Percentiles rank a stretch among this genome's conserved stretches.
Evolutionary conservation across 2,113 vertebrate genomes (phyloP).

Genomic region (Balaenoptera acutorostrata): DNA sequence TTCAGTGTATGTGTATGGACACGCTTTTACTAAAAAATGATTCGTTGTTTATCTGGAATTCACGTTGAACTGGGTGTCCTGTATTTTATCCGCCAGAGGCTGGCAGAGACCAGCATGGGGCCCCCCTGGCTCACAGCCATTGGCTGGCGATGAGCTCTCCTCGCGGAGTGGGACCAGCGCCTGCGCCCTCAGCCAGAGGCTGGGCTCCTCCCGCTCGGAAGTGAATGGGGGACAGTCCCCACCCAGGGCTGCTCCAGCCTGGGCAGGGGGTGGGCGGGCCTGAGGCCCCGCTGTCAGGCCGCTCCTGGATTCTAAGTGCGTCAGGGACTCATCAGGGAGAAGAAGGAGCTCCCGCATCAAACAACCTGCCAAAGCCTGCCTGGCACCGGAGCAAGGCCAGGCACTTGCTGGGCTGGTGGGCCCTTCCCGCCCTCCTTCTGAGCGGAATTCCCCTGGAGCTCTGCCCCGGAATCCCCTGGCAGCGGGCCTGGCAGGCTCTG

Average conservation of each 20-base stretch:
- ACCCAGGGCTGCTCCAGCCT: neutral
- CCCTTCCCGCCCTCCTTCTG: too few relatives aligned
- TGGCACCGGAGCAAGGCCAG: neutral
- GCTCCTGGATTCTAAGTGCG: neutral
- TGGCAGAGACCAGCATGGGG: rapidly evolving
- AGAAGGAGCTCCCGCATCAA: neutral
- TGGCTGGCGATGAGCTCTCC: neutral
- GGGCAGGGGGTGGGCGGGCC: neutral
- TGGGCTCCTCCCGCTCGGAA: neutral
- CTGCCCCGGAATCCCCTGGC: neutral
- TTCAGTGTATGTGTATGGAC: neutral
- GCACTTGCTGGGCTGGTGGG: neutral
- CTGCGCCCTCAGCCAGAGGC: neutral
- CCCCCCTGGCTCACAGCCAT: rapidly evolving
- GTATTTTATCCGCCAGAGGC: neutral
- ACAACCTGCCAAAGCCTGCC: neutral
- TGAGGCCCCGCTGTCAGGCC: neutral
- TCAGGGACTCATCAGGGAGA: neutral
- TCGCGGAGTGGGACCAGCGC: rapidly evolving
- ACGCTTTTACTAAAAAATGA: neutral
- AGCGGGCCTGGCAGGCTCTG: rapidly evolving
- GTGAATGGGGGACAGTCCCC: neutral
- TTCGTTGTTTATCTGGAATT: neutral
- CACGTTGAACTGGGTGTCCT: neutral
- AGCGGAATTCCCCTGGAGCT: neutral